Percentiles rank a stretch among this genome's conserved stretches.
Conservation (phyloP, 2,113 vertebrate species). For the Picathartes gymnocephalus region DNA sequence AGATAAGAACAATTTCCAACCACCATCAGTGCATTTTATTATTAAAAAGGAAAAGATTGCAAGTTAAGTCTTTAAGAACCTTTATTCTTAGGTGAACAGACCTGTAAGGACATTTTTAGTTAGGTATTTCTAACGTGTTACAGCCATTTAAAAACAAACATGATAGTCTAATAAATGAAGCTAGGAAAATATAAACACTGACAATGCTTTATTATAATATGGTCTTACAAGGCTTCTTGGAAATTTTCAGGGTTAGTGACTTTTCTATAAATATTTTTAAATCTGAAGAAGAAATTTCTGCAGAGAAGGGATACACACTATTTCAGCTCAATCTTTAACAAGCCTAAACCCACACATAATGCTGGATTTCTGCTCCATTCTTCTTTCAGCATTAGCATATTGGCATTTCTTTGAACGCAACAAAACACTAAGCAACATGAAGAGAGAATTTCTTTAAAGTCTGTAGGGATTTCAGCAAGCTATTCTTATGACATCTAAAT, state of each 20-base stretch:
- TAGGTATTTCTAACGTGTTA: neutral
- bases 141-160: neutral
- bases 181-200: neutral
- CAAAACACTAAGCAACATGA: slow-evolving; percentile 53
- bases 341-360: slow-evolving; percentile 31
- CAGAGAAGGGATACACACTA: neutral
- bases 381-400: slow-evolving; percentile 62
- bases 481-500: slow-evolving; percentile 73
- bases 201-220: neutral
- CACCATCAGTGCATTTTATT: neutral
- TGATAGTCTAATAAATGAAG: neutral
- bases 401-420: slow-evolving; percentile 65
- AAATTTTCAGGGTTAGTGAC: neutral
- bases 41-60: neutral
- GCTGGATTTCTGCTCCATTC: slow-evolving; percentile 26
- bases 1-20: neutral
- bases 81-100: neutral
- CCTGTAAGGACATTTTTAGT: neutral
- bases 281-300: neutral
- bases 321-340: slow-evolving; percentile 7
- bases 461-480: slow-evolving; percentile 65
- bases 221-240: neutral
- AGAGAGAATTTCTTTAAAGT: slow-evolving; percentile 49
- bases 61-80: neutral
- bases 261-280: neutral